Evolutionary conservation across 2,888 invertebrate species (phyloP), one percentile per base, ranked within the genome.

Genomic region (Automeris io): DNA sequence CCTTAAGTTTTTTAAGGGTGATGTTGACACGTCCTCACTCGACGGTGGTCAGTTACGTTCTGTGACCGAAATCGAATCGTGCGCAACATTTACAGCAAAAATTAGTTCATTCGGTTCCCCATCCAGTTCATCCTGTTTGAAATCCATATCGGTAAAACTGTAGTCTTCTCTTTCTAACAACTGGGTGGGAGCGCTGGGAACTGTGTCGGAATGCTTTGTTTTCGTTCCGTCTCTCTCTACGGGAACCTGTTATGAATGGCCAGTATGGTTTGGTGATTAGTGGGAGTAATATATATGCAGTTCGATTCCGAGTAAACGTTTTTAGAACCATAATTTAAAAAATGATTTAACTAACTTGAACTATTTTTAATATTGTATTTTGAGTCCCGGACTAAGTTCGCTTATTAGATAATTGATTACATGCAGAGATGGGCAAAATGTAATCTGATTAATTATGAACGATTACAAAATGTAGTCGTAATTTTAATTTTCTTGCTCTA

Each of bases 121-220:
- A 16, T 29, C n/a, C n/a, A n/a, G n/a, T 62, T 57, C 63, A 64
- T 72, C 79, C 79, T 68, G 70, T 56, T 69, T 58, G 35, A 35
- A 40, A 70, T 59, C 33, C 39, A 57, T 45, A 61, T 8, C 18
- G 11, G 26, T 18, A 53, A 58, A 66, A 29, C 5, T 73, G 47
- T 44, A 36, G 44, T 50, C 47, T 42, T 75, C 76, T 63, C 70
- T 53, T 18, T 80, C 61, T 40, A 37, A 42, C 71, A 1, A 24
- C 45, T 0, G 48, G 39, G 24, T 32, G 48, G 26, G 36, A 35
- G 54, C 66, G 75, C 40, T 86, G 86, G 82, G 85, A 86, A 85
- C 75, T 79, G 81, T 78, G 61, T 77, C 74, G 85, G 82, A 79
- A 86, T 85, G 83, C 76, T 75, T 82, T 86, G 86, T 86, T 86